Base-by-base conservation (phyloP, 2,113 vertebrate species). In the Lepisosteus osseus region DNA sequence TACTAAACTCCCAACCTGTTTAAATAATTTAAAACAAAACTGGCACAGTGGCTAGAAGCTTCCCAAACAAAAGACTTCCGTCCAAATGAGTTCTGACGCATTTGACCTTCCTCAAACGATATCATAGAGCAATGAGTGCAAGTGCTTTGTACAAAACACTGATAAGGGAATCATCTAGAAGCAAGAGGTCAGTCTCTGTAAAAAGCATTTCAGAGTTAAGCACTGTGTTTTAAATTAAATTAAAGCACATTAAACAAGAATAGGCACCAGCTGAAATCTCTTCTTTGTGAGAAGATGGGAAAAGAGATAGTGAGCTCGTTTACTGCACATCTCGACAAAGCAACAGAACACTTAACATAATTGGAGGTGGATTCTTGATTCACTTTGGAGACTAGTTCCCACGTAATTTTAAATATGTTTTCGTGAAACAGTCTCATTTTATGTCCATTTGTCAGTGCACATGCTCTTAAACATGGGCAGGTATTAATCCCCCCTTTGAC, bases 61-160 rank as follows among this genome's bases (percentile, higher is more conserved):
- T 69, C 56, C 67, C 69, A 67, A 74, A 76, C 66, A 65, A 61
- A 6, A n/a, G 3, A 7, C 43, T 69, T 70, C 56, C 56, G 43
- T 29, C 61, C 13, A 14, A 40, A 45, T 29, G 56, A 55, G 29
- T 56, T 13, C 29, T 42, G 43, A 40, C 7, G 41, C 69, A 71
- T 69, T 64, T 76, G 72, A 59, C 69, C 51, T 64, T 56, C 70
- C 70, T 55, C 47, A 73, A 66, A 13, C 6, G 8, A 61, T 57
- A 65, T 54, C 51, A 17, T 54, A 61, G 45, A 73, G 29, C 67
- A 43, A 9, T 1, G 3, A 62, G 7, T 68, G 41, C 54, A 29
- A 29, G 29, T 64, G 40, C 45, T 9, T 17, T 45, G 56, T 54
- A 51, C 41, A 64, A 17, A 54, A 8, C n/a, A 4, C 56, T 13